phyloP scores from a whole-genome alignment of 2,888 invertebrate genomes.

The Agrilus mali region DNA sequence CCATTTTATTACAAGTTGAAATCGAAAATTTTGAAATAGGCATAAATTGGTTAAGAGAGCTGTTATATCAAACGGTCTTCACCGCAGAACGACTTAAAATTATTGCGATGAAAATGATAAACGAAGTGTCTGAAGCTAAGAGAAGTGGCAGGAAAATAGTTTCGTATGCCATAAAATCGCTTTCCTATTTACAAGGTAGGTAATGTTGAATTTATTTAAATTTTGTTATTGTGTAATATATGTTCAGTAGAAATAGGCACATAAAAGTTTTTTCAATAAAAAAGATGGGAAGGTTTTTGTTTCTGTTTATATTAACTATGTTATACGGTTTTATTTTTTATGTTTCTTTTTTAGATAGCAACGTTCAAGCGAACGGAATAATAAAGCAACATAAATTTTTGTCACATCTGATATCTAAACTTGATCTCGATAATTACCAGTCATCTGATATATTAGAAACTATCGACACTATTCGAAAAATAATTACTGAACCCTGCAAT shows the following conservation, averaged over 20 bases:
- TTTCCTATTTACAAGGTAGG: slow-evolving; percentile 46
- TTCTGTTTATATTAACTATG: background rate
- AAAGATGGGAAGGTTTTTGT: too few species aligned
- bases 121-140: slow-evolving; percentile 66
- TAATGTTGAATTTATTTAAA: background rate
- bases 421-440: slow-evolving; percentile 33
- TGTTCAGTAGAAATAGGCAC: too few species aligned
- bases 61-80: slow-evolving; percentile 59
- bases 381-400: slow-evolving; percentile 68
- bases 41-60: slow-evolving; percentile 63
- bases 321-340: background rate
- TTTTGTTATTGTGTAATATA: too few species aligned
- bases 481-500: slow-evolving; percentile 46
- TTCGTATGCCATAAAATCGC: slow-evolving; percentile 43
- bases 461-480: slow-evolving; percentile 41
- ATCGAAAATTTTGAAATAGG: slow-evolving; percentile 60
- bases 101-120: slow-evolving; percentile 68
- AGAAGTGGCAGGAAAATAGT: slow-evolving; percentile 60
- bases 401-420: slow-evolving; percentile 46
- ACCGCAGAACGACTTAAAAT: slow-evolving; percentile 62
- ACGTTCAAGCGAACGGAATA: slow-evolving; percentile 56
- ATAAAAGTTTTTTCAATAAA: too few species aligned
- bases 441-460: slow-evolving; percentile 33
- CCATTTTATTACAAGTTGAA: slow-evolving; percentile 62
- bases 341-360: slow-evolving; percentile 45